A percentile compares a stretch with the other conserved stretches of the same genome.
Conservation (phyloP, 64 coral and sea anemone species). For the Pachyseris speciosa region DNA sequence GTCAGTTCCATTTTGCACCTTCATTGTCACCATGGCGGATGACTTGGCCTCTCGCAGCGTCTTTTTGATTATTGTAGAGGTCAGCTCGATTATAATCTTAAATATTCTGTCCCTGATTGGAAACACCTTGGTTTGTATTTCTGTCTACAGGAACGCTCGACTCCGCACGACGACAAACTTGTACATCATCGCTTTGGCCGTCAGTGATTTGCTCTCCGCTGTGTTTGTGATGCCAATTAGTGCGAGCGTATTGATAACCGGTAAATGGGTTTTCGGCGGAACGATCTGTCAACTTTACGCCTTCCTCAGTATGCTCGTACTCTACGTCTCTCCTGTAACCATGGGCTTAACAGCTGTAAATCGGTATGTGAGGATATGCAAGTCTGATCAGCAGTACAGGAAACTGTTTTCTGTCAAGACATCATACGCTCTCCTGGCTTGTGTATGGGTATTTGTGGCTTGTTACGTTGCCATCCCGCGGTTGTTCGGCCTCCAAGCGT, state of each 20-base stretch:
- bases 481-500: neutral
- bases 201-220: neutral
- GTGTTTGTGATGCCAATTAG: no score
- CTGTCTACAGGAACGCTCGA: neutral
- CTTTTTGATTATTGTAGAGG: neutral
- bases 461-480: neutral
- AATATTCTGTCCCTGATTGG: neutral
- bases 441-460: neutral
- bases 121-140: neutral
- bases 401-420: no score
- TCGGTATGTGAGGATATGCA: no score
- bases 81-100: neutral
- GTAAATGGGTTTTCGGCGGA: no score
- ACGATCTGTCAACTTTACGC: no score
- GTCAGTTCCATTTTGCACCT: no score
- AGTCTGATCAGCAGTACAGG: no score
- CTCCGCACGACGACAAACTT: neutral
- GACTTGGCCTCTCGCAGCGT: neutral
- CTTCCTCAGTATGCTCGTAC: no score
- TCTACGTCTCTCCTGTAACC: no score
- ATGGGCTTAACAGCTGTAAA: no score
- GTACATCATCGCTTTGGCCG: constrained; percentile 4
- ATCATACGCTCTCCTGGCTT: neutral
- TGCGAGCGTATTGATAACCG: no score
- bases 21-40: no score